Evolutionary conservation across 2,888 invertebrate species (phyloP), one percentile per base, ranked within the genome.

Genomic region (Penaeus monodon): DNA sequence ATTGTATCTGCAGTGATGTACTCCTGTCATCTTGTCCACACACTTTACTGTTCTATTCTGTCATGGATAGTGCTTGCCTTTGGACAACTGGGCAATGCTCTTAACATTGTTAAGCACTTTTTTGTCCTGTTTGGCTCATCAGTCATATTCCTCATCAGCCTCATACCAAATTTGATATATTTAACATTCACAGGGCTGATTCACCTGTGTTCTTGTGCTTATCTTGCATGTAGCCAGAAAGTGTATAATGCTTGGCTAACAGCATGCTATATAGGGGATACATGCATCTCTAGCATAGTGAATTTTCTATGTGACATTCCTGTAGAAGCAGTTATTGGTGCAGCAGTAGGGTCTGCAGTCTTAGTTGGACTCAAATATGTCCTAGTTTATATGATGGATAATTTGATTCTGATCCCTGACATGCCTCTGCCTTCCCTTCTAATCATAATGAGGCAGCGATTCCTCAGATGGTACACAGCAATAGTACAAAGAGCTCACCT

Each of bases 41-140:
- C 68, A 24, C 81, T 70, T 3, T 84, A 84, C 33, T 57, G 80
- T 65, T 74, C 66, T 38, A 24, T 84, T 29, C 38, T 81, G 14
- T 84, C 84, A 63, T 76, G 57, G 4, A 24, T 68, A 7, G 33
- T 81, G 29, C 29, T 63, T 57, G 88, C 76, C 14, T 8, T 64
- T 27, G 38, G 29, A 22, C 84, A 86, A 44, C 6, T 86, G 17
- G 86, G 81, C 20, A 81, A 84, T 77, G 22, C 81, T 33, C 33
- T 86, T 24, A 82, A n/a, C 14, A 44, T 77, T 14, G 38, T 86
- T 33, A 89, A 89, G 64, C 86, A 83, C 49, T 84, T 70, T 27
- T 87, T 89, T 65, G 38, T 89, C 33, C 63, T 89, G 38, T 86
- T 89, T 84, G 89, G 89, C 64, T 89, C 89, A 38, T 81, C 89